Evolutionary conservation across 2,797 vertebrate species (phyloP).

Genomic region (Oceanodroma leucorhoa): DNA sequence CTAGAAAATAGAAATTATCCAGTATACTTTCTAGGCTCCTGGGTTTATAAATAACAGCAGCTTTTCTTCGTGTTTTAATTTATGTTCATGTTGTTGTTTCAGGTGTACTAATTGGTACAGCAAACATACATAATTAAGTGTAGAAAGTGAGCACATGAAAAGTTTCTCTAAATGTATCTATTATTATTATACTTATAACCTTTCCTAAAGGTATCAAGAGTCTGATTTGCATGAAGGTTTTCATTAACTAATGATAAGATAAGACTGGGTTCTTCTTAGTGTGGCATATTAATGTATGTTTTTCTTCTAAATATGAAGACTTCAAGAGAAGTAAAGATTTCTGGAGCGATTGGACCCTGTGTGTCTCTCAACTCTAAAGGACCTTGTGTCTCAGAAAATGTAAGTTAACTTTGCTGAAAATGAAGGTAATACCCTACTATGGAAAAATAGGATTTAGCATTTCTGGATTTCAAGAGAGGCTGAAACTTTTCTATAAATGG

Average conservation of each 20-base stretch:
- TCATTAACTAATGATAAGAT: neutral
- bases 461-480: neutral
- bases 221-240: neutral
- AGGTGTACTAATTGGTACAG: neutral
- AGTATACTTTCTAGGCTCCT: neutral
- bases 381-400: conserved; percentile 95
- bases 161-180: neutral
- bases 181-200: neutral
- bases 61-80: neutral
- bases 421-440: neutral
- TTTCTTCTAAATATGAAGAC: conserved; percentile 77
- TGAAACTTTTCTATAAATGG: neutral
- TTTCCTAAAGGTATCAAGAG: neutral
- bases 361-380: conserved; percentile 94
- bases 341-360: conserved; percentile 94
- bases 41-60: neutral
- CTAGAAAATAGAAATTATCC: neutral
- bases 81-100: neutral
- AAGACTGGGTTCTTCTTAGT: neutral
- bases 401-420: conserved; percentile 69
- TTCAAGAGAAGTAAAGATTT: conserved; percentile 95
- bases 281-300: neutral
- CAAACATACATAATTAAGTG: neutral
- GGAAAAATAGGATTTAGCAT: neutral
- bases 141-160: neutral